phyloP scores from a whole-genome alignment of 2,888 invertebrate genomes.

The Caenorhabditis virilis region DNA sequence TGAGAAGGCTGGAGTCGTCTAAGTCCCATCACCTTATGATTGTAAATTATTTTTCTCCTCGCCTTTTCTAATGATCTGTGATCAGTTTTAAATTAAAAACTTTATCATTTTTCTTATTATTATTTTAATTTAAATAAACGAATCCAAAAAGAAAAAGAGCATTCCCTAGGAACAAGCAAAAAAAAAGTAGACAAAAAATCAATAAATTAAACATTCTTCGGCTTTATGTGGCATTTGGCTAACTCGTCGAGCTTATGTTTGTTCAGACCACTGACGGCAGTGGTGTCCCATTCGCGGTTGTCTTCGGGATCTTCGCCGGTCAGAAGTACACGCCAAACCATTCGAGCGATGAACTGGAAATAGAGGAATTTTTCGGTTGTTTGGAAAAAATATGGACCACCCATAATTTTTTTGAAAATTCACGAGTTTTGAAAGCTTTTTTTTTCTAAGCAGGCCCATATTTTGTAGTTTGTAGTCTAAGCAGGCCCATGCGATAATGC shows the following conservation, averaged over 20 bases:
- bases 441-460: too few species aligned
- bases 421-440: too few species aligned
- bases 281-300: slow-evolving; percentile 58
- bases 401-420: too few species aligned
- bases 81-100: too few species aligned
- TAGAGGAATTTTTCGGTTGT: neutral
- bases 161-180: too few species aligned
- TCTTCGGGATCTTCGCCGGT: slow-evolving; percentile 64
- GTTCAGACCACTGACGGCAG: slow-evolving; percentile 46
- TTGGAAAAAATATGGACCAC: too few species aligned
- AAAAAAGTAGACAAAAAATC: slow-evolving; percentile 1
- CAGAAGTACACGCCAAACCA: slow-evolving; percentile 53
- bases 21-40: neutral
- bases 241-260: slow-evolving; percentile 38
- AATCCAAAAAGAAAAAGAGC: too few species aligned
- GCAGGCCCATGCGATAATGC: too few species aligned
- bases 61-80: neutral
- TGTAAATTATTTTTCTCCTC: neutral
- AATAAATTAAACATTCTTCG: slow-evolving; percentile 34
- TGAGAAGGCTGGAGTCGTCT: slow-evolving; percentile 73
- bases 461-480: too few species aligned
- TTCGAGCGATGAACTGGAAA: slow-evolving; percentile 55
- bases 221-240: slow-evolving; percentile 35
- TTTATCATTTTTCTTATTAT: too few species aligned
- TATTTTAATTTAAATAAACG: too few species aligned